Evolutionary conservation across 2,113 vertebrate genomes (phyloP).

Genomic region (Aphyosemion australe): DNA sequence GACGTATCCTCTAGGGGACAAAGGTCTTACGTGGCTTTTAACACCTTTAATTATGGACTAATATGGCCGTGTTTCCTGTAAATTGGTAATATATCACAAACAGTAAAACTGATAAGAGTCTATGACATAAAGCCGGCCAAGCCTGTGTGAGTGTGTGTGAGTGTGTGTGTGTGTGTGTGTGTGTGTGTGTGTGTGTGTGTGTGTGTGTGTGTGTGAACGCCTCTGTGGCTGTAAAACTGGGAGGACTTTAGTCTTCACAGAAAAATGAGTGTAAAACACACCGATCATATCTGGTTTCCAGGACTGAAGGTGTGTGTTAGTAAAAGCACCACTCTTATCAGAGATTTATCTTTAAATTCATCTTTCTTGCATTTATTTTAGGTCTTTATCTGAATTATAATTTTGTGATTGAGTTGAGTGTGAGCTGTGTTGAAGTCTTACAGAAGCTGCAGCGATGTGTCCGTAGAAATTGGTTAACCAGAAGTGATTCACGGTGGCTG

Average conservation of each 20-base stretch:
- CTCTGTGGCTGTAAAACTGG: constrained; percentile 14
- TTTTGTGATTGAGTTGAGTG: not conserved
- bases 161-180: no score
- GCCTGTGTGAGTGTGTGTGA: no score
- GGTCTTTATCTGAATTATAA: no score
- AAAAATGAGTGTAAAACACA: not conserved
- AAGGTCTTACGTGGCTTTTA: not conserved
- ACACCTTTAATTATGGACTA: not conserved
- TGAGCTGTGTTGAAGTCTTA: constrained; percentile 72
- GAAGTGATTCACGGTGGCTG: constrained; percentile 56
- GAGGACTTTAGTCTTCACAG: constrained; percentile 27
- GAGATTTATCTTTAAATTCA: no score
- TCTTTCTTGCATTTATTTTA: no score
- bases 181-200: no score
- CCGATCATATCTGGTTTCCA: no score
- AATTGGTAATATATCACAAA: not conserved
- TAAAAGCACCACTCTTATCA: no score
- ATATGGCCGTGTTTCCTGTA: not conserved
- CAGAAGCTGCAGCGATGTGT: constrained; percentile 82
- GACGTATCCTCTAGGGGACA: no score
- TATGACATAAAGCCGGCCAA: not conserved
- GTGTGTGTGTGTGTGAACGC: not conserved
- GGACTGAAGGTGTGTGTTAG: no score
- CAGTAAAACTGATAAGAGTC: constrained; percentile 28
- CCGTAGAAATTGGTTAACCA: constrained; percentile 22